Conservation (phyloP, 2,888 invertebrate genomes). For the Lysandra bellargus region DNA sequence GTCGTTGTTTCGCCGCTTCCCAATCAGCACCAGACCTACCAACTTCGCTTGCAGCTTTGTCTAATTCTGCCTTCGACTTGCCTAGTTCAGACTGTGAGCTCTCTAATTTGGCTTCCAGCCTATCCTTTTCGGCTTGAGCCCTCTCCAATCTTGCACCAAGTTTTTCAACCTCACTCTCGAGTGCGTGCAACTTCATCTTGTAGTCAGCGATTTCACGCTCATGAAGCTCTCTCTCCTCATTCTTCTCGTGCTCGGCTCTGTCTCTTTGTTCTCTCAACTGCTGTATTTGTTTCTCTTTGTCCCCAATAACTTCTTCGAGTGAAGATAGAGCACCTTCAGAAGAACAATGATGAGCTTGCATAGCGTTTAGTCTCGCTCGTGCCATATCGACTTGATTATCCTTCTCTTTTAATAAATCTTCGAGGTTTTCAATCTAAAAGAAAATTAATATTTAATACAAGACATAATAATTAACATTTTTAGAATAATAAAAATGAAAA, state of each 20-base stretch:
- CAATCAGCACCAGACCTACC: slow-evolving; percentile 94
- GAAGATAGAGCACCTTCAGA: slow-evolving; percentile 96
- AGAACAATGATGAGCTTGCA: slow-evolving; percentile 96
- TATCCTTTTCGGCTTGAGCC: slow-evolving; percentile 93
- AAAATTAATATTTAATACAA: neutral
- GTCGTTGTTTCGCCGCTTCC: slow-evolving; percentile 90
- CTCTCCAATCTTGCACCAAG: slow-evolving; percentile 92
- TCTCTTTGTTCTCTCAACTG: slow-evolving; percentile 96
- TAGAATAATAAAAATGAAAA: slow-evolving; percentile 36
- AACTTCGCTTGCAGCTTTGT: slow-evolving; percentile 94
- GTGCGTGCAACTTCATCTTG: slow-evolving; percentile 94
- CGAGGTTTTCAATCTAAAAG: slow-evolving; percentile 96
- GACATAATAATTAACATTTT: neutral
- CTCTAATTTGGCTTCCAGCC: slow-evolving; percentile 94
- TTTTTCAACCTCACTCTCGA: slow-evolving; percentile 95
- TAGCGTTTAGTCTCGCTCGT: slow-evolving; percentile 91
- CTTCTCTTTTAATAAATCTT: slow-evolving; percentile 97
- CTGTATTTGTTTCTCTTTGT: slow-evolving; percentile 98
- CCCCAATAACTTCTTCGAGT: slow-evolving; percentile 96
- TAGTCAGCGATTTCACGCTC: slow-evolving; percentile 96
- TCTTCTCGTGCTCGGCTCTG: slow-evolving; percentile 96
- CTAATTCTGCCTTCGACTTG: slow-evolving; percentile 95
- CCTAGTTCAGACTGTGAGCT: slow-evolving; percentile 96
- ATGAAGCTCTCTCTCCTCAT: slow-evolving; percentile 96
- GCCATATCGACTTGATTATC: slow-evolving; percentile 99